Evolutionary conservation across 2,888 invertebrate species (phyloP).

Genomic region (Nemotelus pantherinus): DNA sequence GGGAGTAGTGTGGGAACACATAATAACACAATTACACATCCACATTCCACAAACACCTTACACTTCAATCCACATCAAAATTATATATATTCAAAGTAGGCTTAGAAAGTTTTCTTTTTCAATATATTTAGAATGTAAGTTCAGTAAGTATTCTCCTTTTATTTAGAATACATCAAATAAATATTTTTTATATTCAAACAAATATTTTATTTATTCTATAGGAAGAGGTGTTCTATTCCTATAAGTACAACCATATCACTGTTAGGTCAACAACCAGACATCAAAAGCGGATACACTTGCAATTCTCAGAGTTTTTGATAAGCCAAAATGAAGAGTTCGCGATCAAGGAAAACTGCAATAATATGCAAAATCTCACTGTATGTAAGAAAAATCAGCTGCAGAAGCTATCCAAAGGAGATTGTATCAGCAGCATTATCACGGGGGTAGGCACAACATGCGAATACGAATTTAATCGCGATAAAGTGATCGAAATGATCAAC

Average conservation of each 20-base stretch:
- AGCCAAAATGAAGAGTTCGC: neutral
- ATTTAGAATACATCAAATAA: too few species aligned
- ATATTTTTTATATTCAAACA: too few species aligned
- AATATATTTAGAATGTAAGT: too few species aligned
- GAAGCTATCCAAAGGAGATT: neutral
- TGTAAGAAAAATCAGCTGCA: neutral
- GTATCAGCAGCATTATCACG: neutral
- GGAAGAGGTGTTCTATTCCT: too few species aligned
- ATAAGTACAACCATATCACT: neutral
- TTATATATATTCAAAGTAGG: too few species aligned
- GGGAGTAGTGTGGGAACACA: too few species aligned
- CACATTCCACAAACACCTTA: too few species aligned
- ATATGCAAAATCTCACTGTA: neutral
- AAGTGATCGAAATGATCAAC: neutral
- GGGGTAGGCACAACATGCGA: neutral
- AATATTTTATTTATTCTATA: too few species aligned
- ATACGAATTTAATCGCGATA: neutral
- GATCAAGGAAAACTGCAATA: constrained; percentile 3
- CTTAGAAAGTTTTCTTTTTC: too few species aligned
- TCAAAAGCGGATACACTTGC: neutral
- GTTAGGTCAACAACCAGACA: neutral
- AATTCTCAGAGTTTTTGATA: neutral
- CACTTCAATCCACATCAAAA: too few species aligned
- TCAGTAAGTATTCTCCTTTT: too few species aligned
- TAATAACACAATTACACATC: too few species aligned